These are phyloP conservation scores for Suillia variegata DNA, from an alignment of 2,888 invertebrate species.

Conservation along the genomic window DNA sequence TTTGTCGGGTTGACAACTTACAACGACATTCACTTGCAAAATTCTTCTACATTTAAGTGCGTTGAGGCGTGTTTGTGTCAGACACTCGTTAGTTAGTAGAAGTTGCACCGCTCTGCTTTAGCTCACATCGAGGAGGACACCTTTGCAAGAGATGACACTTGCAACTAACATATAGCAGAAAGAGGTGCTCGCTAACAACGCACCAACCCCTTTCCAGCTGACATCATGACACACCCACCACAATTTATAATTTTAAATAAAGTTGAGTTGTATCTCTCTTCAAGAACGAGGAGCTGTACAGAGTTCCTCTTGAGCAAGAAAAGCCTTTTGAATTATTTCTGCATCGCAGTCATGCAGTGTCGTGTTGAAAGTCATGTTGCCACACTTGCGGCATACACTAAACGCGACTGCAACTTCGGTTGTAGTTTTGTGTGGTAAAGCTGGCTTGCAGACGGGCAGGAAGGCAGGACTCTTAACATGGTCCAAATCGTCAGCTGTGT, in stretches of 20 bases:
- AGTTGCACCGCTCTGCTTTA: background rate
- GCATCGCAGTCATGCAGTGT: constrained; percentile 9
- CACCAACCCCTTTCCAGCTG: background rate
- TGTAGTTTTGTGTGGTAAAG: too few relatives aligned
- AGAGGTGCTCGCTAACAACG: too few relatives aligned
- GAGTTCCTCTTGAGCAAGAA: background rate
- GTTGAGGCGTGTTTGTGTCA: background rate
- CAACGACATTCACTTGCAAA: background rate
- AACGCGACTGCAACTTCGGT: background rate
- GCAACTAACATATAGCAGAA: too few relatives aligned
- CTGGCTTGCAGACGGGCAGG: too few relatives aligned
- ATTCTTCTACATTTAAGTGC: background rate
- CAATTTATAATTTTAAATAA: constrained; percentile 7
- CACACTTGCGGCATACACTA: background rate
- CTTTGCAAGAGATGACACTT: background rate
- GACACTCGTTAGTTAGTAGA: constrained; percentile 2
- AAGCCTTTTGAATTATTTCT: background rate
- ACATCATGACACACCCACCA: too few relatives aligned
- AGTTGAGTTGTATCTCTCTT: background rate
- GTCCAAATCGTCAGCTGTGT: constrained; percentile 54
- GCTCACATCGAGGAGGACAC: background rate
- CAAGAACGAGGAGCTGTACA: background rate
- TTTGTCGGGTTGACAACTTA: background rate
- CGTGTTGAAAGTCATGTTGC: constrained; percentile 13
- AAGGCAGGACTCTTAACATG: constrained; percentile 49